Percentiles rank a stretch among this genome's conserved stretches.
Conservation (phyloP, 2,113 vertebrate species). For the Colossoma macropomum region DNA sequence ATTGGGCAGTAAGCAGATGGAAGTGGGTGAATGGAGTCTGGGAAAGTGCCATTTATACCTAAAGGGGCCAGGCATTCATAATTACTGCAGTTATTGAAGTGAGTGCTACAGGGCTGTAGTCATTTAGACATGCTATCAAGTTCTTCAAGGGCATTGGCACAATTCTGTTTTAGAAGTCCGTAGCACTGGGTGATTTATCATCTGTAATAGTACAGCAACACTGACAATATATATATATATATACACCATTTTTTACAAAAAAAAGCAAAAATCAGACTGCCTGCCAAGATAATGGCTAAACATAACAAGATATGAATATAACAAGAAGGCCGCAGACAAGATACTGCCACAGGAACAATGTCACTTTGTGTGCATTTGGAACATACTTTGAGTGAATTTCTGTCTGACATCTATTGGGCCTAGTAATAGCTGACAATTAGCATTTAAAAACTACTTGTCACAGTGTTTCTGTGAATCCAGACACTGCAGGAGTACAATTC, state of each 20-base stretch:
- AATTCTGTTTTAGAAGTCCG: neutral
- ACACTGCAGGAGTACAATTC: neutral
- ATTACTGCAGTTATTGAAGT: neutral
- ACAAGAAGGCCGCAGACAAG: no score
- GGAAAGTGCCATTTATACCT: neutral
- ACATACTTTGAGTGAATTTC: no score
- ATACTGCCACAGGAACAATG: no score
- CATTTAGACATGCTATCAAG: neutral
- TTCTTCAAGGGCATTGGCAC: neutral
- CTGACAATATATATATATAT: no score
- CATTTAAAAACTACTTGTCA: neutral
- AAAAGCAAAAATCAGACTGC: no score
- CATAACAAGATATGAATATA: no score
- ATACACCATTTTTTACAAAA: no score
- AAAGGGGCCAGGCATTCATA: neutral
- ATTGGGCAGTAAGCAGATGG: no score
- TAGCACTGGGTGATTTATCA: no score
- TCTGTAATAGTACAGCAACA: no score
- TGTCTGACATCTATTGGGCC: neutral
- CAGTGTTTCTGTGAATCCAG: neutral
- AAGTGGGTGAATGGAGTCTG: neutral
- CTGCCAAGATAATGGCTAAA: no score
- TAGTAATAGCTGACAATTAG: neutral
- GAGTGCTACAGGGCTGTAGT: neutral
- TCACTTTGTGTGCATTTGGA: no score